Evolutionary conservation across 2,113 vertebrate genomes (phyloP), one percentile per base, ranked within the genome.

Genomic region (Clupea harengus): DNA sequence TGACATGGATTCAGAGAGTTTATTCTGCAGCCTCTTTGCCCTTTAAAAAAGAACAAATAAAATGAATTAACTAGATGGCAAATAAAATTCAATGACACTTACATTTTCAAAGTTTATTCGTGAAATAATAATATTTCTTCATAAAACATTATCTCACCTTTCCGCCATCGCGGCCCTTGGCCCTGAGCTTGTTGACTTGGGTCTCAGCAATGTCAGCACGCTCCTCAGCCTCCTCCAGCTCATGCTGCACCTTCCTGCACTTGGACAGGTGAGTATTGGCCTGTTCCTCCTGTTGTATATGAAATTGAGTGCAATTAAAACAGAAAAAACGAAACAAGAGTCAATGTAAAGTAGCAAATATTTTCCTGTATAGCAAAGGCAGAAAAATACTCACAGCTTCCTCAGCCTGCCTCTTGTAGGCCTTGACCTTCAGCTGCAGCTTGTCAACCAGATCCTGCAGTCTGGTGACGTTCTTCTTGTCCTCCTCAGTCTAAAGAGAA

Each of bases 321-420:
- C 39, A 39, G 2, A 39, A 39, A 39, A 39, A 39, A 39, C 2
- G 1, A 39, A 39, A 39, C 39, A 39, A 39, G 1, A 39, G 39
- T 39, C 39, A 39, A 39, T 2, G 39, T 39, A 2, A 39, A 39
- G 39, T 39, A 39, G 39, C 39, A 39, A 39, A 39, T 39, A 39
- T 39, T 39, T 39, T 39, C 39, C 39, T 39, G 39, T 39, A 1
- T 39, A 39, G 39, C 39, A 39, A 39, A 39, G 39, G 39, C 39
- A 39, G 39, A 39, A 39, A 39, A 39, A 39, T 39, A 39, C 39
- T 39, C 39, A 89, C 88, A 72, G 96, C 93, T 78, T 98, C 97
- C 92, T 99, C 97, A 87, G 97, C 89, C 92, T 98, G 97, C 84
- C 96, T 97, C 95, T 98, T 98, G 90, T 97, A 98, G 85, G 96